phyloP scores from a whole-genome alignment of 2,113 vertebrate genomes.

The Poeciliopsis retropinna region DNA sequence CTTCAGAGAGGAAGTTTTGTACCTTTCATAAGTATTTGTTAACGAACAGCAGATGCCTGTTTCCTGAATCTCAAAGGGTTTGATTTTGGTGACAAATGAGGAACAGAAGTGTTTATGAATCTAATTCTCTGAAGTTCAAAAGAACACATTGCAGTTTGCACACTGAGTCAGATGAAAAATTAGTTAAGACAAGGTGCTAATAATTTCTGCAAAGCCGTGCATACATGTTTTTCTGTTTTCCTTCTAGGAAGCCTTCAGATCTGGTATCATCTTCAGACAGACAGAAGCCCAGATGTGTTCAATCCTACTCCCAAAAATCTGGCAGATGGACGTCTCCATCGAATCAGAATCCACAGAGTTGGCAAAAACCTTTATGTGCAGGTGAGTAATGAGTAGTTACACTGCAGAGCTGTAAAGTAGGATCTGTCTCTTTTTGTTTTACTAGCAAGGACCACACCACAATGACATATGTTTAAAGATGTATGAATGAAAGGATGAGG shows the following conservation, averaged over 20 bases:
- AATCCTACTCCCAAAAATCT: conserved; percentile 83
- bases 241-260: conserved; percentile 94
- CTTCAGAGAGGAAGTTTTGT: not conserved
- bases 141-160: not conserved
- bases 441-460: no score
- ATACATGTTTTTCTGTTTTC: conserved; percentile 2
- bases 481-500: no score
- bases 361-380: conserved; percentile 88
- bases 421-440: not conserved
- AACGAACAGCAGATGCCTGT: not conserved
- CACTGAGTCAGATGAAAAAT: not conserved
- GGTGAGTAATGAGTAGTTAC: conserved; percentile 76
- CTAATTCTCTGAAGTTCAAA: not conserved
- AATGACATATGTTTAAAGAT: no score
- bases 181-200: not conserved
- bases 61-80: not conserved
- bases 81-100: not conserved
- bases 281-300: conserved; percentile 85
- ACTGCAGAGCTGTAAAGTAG: not conserved
- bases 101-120: not conserved
- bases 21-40: not conserved
- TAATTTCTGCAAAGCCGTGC: not conserved
- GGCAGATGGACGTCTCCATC: conserved; percentile 88
- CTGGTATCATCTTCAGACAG: conserved; percentile 87
- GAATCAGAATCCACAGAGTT: conserved; percentile 87